phyloP scores from a whole-genome alignment of 2,797 vertebrate genomes.

The Heteromormyrus szaboi region DNA sequence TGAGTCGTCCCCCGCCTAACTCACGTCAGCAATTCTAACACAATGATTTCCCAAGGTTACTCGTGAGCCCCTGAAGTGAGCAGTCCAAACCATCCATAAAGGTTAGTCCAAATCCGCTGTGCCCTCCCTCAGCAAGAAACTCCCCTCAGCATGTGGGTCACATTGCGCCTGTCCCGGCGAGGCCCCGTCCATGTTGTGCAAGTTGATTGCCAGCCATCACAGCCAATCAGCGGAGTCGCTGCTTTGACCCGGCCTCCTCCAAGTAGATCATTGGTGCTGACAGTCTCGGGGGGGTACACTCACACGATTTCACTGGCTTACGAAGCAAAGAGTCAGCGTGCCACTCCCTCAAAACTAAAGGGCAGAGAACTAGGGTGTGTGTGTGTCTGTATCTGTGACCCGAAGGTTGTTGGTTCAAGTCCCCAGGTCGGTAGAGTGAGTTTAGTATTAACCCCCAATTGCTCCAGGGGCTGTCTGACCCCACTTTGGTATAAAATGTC shows the following conservation, averaged over 20 bases:
- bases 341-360: neutral
- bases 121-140: constrained; percentile 8
- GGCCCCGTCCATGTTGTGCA: constrained; percentile 13
- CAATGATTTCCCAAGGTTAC: neutral
- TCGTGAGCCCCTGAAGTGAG: neutral
- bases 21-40: constrained; percentile 15
- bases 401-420: neutral
- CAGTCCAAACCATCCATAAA: neutral
- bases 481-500: neutral
- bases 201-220: constrained; percentile 26
- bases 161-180: constrained; percentile 10
- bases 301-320: constrained; percentile 32
- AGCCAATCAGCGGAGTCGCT: constrained; percentile 21
- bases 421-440: neutral
- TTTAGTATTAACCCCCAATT: neutral
- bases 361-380: neutral
- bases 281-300: constrained; percentile 37
- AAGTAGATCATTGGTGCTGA: constrained; percentile 41
- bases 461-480: neutral
- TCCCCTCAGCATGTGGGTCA: neutral
- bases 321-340: constrained; percentile 19
- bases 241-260: constrained; percentile 34
- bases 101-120: neutral
- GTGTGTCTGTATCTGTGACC: neutral
- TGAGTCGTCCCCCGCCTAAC: neutral